Evolutionary conservation across 2,888 invertebrate genomes (phyloP).

Genomic region (Adineta ricciae): DNA sequence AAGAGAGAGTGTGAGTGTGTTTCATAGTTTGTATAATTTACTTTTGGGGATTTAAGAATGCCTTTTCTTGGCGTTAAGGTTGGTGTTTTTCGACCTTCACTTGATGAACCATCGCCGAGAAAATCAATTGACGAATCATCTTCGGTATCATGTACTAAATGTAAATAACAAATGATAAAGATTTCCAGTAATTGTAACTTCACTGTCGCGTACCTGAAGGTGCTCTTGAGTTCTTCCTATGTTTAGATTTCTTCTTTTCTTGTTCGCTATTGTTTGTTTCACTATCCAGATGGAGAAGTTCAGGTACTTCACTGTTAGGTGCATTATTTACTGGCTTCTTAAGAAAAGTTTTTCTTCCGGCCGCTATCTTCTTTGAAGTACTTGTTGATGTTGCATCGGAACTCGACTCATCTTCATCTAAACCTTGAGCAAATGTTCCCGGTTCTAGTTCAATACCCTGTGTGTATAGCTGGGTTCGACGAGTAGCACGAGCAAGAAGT

Average conservation of each 20-base stretch:
- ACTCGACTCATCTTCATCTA: background rate
- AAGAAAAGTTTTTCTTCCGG: background rate
- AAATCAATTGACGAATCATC: background rate
- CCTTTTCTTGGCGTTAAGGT: background rate
- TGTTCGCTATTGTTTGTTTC: background rate
- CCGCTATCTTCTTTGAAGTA: background rate
- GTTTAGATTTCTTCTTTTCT: background rate
- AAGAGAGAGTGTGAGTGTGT: no score
- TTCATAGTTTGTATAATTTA: background rate
- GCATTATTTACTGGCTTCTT: background rate
- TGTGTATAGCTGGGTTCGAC: background rate
- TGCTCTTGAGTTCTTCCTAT: background rate
- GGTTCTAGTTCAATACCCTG: background rate
- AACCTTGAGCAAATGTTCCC: background rate
- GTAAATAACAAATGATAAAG: background rate
- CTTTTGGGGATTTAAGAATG: background rate
- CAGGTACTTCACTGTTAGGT: background rate
- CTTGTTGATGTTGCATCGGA: background rate
- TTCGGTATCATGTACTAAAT: background rate
- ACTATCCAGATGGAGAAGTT: background rate
- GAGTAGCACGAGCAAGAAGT: background rate
- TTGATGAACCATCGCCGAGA: background rate
- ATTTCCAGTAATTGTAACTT: no score
- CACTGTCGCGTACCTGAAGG: background rate
- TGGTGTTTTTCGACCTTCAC: background rate